Percentiles rank a stretch among this genome's conserved stretches.
phyloP scores from a whole-genome alignment of 2,888 invertebrate genomes.

The Autographa pulchrina region DNA sequence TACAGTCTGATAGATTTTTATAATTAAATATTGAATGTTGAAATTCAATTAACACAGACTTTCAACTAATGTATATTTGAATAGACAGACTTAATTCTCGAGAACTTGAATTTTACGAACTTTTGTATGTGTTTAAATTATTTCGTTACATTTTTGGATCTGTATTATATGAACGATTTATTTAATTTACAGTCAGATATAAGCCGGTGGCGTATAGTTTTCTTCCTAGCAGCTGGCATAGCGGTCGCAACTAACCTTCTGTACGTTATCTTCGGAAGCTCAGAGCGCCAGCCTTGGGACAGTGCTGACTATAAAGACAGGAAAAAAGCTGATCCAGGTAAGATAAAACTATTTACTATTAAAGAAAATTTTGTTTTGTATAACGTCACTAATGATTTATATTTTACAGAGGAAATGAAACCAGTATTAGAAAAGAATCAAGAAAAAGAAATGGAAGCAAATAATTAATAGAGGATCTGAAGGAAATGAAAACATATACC shows the following conservation, averaged over 20 bases:
- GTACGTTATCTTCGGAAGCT: constrained; percentile 92
- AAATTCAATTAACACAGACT: too few species aligned
- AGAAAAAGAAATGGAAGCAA: constrained; percentile 54
- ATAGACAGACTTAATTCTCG: too few species aligned
- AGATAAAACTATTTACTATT: not conserved
- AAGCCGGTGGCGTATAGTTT: constrained; percentile 92
- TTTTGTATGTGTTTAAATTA: too few species aligned
- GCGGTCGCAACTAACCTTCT: constrained; percentile 90
- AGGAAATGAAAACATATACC: not conserved
- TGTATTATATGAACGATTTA: not conserved
- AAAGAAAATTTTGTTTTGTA: not conserved
- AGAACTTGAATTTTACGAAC: too few species aligned
- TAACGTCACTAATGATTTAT: constrained; percentile 6
- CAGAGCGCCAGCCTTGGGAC: constrained; percentile 93
- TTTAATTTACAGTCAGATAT: constrained; percentile 87
- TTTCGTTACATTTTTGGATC: too few species aligned
- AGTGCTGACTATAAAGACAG: constrained; percentile 81
- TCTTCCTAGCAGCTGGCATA: constrained; percentile 91
- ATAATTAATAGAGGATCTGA: constrained; percentile 16
- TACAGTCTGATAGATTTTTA: too few species aligned
- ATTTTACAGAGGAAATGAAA: constrained; percentile 77
- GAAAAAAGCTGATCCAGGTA: constrained; percentile 73
- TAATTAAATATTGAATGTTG: too few species aligned
- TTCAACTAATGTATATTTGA: too few species aligned
- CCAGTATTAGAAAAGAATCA: constrained; percentile 63